Base-by-base conservation (phyloP, 1,140 invertebrate species). In the Plodia interpunctella region DNA sequence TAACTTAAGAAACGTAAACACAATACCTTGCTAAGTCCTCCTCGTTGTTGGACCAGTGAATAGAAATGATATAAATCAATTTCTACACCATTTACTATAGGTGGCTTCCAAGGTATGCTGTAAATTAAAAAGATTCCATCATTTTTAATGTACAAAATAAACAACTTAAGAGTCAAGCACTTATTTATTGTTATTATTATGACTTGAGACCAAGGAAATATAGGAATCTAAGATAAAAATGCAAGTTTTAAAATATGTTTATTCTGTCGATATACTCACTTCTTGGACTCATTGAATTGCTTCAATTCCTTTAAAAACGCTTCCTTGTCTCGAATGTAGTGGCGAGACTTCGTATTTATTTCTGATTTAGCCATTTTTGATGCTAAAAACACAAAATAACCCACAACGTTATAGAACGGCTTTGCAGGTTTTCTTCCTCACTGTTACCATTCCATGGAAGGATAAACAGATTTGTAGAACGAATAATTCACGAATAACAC, bases 41-140 rank as follows among this genome's bases (percentile, higher is more conserved):
- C 97, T 76, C 95, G 92, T 55, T 94, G 94, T 63, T 95, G 97
- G n/a, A 98, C 97, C 73, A 97, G 92, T 65, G 93, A 93, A 86
- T 98, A 98, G 55, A 99, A 92, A 51, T 95, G 92, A 90, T 96
- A 97, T 54, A 99, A 91, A 91, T 98, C 97, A 76, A 98, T 93
- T 87, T 97, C 95, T 70, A 94, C 93, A 38, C 97, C 97, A 90
- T 94, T 96, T 61, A 98, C 94, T 87, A 94, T 93, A 55, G 97
- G 97, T 61, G 76, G 62, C 69, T 83, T 85, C 50, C 65, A 83
- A 52, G 84, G 74, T 65, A 88, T 80, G 28, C 82, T 88, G 70
- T 60, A 87, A 87, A 66, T 15, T 15, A 44, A 44, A 15, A 35
- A 35, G n/a, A 35, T 3, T 35, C 1, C 10, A 13, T 35, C 2